Base-by-base conservation (phyloP, 1,140 invertebrate genomes). In the Cylas formicarius region DNA sequence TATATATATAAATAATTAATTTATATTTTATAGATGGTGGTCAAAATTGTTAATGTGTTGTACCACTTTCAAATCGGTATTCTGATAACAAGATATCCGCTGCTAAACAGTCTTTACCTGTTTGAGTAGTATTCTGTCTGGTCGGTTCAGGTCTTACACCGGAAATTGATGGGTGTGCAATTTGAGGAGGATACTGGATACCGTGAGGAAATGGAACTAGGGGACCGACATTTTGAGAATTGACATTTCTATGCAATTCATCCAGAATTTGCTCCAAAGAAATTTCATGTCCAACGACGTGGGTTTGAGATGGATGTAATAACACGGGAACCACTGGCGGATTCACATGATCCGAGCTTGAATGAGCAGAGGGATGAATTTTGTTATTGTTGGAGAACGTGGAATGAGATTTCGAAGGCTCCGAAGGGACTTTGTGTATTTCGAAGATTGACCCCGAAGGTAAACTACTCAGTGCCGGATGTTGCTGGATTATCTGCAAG, bases 361-460 rank as follows among this genome's bases (percentile, higher is more conserved):
- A 21, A 45, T 28, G 23, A 28, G n/a, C 13, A 26, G 33, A 24
- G 26, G 39, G 26, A 8, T 28, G 26, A 27, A 44, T 32, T 27
- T 27, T 28, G 28, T 33, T 50, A 8, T 14, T 16, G 24, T 50
- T 50, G 10, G 19, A 17, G 11, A 13, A 4, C 10, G 42, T 10
- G 14, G 10, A 2, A 5, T 19, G 9, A 19, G 17, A 24, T 24
- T 48, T 17, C 18, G 10, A 11, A 9, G 14, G 11, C 8, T 37
- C 17, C 2, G 17, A 29, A 41, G 31, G 37, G 13, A 63, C 14
- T 32, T 52, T 60, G 33, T 66, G 63, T 34, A 66, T 57, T 50
- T 66, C 62, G 9, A 65, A 28, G 16, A 65, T 57, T 13, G 64
- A 61, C 14, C 64, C 64, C 6, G 56, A 46, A 17, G 64, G 64